Evolutionary conservation across 64 coral and sea anemone species (phyloP).

Genomic region (Pocillopora damicornis): DNA sequence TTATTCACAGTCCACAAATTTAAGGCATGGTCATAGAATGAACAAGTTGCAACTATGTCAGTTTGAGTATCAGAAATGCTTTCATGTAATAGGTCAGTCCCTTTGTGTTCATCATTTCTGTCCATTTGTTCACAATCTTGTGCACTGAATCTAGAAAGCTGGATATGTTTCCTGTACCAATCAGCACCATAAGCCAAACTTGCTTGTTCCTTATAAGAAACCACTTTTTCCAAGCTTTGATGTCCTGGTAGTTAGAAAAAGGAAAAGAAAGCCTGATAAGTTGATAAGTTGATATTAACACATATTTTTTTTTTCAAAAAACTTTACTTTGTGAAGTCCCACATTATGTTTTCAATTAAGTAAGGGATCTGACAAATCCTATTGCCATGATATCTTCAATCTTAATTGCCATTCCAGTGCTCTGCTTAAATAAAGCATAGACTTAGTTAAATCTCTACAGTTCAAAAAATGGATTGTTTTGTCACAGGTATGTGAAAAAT

Average conservation of each 20-base stretch:
- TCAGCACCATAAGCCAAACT: conserved; percentile 94
- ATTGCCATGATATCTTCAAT: too few relatives aligned
- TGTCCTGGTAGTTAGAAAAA: conserved; percentile 24
- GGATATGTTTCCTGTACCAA: conserved; percentile 39
- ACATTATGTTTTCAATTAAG: too few relatives aligned
- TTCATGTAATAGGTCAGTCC: neutral
- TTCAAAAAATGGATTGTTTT: too few relatives aligned
- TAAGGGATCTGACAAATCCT: too few relatives aligned
- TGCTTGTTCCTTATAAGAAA: conserved; percentile 68
- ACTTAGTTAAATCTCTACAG: too few relatives aligned
- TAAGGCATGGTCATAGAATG: conserved; percentile 93
- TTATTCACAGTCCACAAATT: conserved; percentile 71
- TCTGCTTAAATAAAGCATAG: too few relatives aligned
- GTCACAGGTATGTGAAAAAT: too few relatives aligned
- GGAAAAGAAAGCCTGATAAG: neutral
- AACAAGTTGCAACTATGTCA: conserved; percentile 81
- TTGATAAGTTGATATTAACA: neutral
- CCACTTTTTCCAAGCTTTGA: conserved; percentile 40
- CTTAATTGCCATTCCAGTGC: too few relatives aligned
- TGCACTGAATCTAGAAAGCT: neutral
- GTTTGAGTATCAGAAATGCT: neutral
- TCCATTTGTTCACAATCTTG: neutral
- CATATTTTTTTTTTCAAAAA: neutral
- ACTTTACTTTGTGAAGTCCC: too few relatives aligned
- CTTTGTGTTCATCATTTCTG: conserved; percentile 13